Percentiles rank a stretch among this genome's conserved stretches.
Conservation (phyloP, 2,888 invertebrate genomes). For the Lomographa bimaculata region DNA sequence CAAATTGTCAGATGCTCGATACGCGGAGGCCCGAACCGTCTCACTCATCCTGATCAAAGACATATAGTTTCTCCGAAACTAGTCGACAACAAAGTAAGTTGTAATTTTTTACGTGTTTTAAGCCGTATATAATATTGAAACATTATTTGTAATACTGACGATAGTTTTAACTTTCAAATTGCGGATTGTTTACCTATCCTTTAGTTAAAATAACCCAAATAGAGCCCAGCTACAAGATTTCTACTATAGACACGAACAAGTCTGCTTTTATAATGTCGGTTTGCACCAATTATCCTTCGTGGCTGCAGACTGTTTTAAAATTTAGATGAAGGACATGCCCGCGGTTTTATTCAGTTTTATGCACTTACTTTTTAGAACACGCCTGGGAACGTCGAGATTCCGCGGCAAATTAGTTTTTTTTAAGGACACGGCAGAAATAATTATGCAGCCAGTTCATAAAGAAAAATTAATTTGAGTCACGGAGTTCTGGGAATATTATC, state of each 20-base stretch:
- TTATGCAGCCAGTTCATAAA: slow-evolving; percentile 9
- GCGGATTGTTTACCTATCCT: too few relatives aligned
- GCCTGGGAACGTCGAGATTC: slow-evolving; percentile 32
- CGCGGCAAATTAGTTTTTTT: slow-evolving; percentile 15
- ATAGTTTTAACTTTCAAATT: too few relatives aligned
- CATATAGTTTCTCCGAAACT: too few relatives aligned
- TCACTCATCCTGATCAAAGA: too few relatives aligned
- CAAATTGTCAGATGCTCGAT: too few relatives aligned
- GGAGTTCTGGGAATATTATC: too few relatives aligned
- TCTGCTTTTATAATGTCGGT: slow-evolving; percentile 23
- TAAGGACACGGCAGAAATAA: slow-evolving; percentile 14
- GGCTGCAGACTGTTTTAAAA: slow-evolving; percentile 43
- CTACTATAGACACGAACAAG: slow-evolving; percentile 11
- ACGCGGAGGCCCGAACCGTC: too few relatives aligned
- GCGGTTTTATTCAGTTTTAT: slow-evolving; percentile 44
- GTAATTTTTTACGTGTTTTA: too few relatives aligned
- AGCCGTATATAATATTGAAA: too few relatives aligned
- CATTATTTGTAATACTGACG: too few relatives aligned
- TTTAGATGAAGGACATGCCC: slow-evolving; percentile 50
- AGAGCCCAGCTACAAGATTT: slow-evolving; percentile 3
- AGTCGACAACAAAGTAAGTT: too few relatives aligned
- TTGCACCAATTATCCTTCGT: slow-evolving; percentile 45
- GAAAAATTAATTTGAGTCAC: slow-evolving; percentile 15
- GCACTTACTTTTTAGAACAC: slow-evolving; percentile 44
- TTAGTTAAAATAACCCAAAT: too few relatives aligned